Percentiles rank a stretch among this genome's conserved stretches.
These are phyloP conservation scores for Rhagoletis zephyria DNA, from an alignment of 1,140 invertebrate genomes.

Conservation along the genomic window DNA sequence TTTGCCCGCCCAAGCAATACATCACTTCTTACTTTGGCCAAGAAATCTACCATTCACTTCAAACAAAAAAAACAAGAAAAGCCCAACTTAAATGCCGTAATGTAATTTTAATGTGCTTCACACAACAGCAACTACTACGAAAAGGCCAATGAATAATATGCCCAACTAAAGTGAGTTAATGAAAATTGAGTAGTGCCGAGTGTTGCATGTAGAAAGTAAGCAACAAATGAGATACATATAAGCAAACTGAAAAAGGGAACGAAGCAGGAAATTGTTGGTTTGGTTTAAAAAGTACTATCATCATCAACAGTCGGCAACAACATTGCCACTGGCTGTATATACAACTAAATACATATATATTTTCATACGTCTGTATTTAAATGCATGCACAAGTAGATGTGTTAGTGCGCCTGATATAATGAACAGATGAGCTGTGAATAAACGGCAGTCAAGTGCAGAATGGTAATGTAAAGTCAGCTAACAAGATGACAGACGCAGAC, in stretches of 20 bases:
- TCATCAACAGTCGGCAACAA: neutral
- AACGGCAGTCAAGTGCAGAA: constrained; percentile 44
- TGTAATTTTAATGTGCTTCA: neutral
- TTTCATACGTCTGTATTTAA: neutral
- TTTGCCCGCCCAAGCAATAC: too few species aligned
- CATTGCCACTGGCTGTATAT: neutral
- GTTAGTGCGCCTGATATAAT: neutral
- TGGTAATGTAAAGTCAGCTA: neutral
- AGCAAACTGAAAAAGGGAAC: neutral
- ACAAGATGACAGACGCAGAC: neutral
- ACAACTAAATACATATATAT: neutral
- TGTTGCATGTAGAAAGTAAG: neutral
- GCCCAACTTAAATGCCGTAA: constrained; percentile 17
- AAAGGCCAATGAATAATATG: neutral
- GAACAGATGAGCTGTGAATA: constrained; percentile 49
- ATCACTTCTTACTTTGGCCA: too few species aligned
- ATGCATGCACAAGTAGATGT: neutral
- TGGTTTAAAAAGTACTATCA: constrained; percentile 39
- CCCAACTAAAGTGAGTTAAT: constrained; percentile 41
- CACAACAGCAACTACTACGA: constrained; percentile 21
- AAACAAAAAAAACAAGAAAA: neutral
- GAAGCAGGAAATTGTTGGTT: neutral
- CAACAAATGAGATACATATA: neutral
- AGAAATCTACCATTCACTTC: neutral
- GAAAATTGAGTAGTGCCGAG: constrained; percentile 33